Percentiles rank a stretch among this genome's conserved stretches.
Evolutionary conservation across 2,797 vertebrate species (phyloP).

Genomic region (Emydoidea blandingii): DNA sequence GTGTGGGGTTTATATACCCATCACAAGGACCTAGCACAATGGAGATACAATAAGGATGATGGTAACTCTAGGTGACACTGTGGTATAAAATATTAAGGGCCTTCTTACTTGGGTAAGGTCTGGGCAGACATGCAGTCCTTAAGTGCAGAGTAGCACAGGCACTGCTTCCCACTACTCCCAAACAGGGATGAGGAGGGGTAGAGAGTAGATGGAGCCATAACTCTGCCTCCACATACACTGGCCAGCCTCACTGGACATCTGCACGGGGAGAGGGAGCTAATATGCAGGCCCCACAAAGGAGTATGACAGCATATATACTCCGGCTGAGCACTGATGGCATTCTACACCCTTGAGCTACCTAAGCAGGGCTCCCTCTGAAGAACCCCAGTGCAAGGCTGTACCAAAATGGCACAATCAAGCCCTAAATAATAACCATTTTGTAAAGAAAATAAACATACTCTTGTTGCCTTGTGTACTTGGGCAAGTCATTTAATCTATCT

Average conservation of each 20-base stretch:
- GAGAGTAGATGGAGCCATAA: not conserved
- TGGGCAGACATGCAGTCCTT: not conserved
- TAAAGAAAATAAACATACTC: not conserved
- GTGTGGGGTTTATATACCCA: not conserved
- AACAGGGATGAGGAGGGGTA: not conserved
- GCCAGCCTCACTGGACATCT: not conserved
- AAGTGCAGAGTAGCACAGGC: not conserved
- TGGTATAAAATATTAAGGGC: not conserved
- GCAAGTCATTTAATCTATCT: not conserved
- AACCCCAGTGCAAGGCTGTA: not conserved
- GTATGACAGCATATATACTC: not conserved
- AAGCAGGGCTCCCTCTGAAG: not conserved
- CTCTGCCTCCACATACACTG: not conserved
- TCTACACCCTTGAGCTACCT: rapidly evolving
- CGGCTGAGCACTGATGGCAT: not conserved
- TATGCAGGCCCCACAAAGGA: not conserved
- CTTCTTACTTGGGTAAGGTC: not conserved
- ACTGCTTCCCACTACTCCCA: not conserved
- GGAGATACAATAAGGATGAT: not conserved
- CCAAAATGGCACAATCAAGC: not conserved
- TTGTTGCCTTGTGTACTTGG: not conserved
- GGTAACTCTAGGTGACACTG: not conserved
- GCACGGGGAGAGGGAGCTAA: not conserved
- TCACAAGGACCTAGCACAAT: not conserved
- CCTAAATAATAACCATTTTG: not conserved